phyloP scores from a whole-genome alignment of 2,888 invertebrate genomes.

The Eutolmus rufibarbis region DNA sequence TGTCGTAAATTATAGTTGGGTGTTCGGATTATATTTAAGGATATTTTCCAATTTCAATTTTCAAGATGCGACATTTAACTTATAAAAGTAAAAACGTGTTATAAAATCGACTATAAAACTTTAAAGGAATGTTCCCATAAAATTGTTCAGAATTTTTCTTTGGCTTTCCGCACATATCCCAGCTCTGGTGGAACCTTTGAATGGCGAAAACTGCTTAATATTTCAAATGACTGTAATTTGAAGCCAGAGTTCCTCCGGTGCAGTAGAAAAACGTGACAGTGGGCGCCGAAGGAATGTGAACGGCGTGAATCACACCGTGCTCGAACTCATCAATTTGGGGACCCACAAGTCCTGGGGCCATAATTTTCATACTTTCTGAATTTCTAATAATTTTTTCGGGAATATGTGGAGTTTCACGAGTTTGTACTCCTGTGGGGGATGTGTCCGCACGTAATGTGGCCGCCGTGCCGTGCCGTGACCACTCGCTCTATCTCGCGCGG shows the following conservation, averaged over 20 bases:
- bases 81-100: background rate
- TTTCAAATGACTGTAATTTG: conserved; percentile 35
- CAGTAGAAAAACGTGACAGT: conserved; percentile 26
- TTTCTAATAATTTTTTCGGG: background rate
- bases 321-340: background rate
- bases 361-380: conserved; percentile 10
- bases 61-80: background rate
- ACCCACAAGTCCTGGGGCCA: conserved; percentile 11
- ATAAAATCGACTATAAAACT: no score
- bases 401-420: conserved; percentile 32
- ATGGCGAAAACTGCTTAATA: conserved; percentile 32
- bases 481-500: background rate
- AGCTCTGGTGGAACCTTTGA: background rate
- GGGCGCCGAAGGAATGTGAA: background rate
- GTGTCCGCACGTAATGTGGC: background rate
- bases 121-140: conserved; percentile 15
- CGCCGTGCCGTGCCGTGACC: background rate
- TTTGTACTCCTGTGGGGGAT: conserved; percentile 18
- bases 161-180: conserved; percentile 15
- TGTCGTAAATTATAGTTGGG: no score
- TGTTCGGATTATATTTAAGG: no score
- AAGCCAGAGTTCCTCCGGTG: background rate
- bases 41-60: no score
- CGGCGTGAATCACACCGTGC: conserved; percentile 31
- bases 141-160: conserved; percentile 5